Base-by-base conservation (phyloP, 2,113 vertebrate genomes). In the Tupaia tana region DNA sequence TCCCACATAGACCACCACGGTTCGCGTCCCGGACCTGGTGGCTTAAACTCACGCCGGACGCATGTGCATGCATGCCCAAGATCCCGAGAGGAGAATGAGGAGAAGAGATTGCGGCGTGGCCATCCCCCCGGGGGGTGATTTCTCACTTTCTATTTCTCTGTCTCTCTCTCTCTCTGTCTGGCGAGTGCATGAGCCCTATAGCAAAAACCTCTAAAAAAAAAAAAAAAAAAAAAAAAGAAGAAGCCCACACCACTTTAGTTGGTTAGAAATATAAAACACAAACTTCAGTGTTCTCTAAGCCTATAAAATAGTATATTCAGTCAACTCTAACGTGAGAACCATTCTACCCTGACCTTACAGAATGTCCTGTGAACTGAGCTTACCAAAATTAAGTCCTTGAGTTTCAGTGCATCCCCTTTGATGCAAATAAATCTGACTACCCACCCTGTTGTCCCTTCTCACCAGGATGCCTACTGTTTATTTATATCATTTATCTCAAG, bases 401-500 rank as follows among this genome's bases (percentile, higher is more conserved):
- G 56, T 79, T 86, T 90, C 64, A 16, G 6, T 9, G 0, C 0
- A 1, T 80, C 31, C 43, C 43, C 56, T 77, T 89, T 24, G 58
- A 82, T 58, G 74, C 59, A 86, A 74, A 89, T 52, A 27, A 92
- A 43, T 25, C 79, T 52, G 19, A 34, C 12, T 14, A 16, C 2
- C 6, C 43, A 64, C n/a, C 19, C 31, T 63, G 31, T 3, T 27
- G 19, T 85, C 34, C 81, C 75, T 70, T 78, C 71, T 34, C 64
- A 24, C 29, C 22, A n/a, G 56, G 29, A 77, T 31, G 54, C 78
- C 56, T 13, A 25, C 79, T 81, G 29, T 58, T 79, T 81, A 79
- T 91, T 96, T 95, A 58, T 18, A 73, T 18, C 81, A 89, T 70
- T 95, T 75, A 5, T 97, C 15, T 93, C 34, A 89, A 73, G 67